Base-by-base conservation (phyloP, 2,797 vertebrate genomes). In the Sebastes alutus region DNA sequence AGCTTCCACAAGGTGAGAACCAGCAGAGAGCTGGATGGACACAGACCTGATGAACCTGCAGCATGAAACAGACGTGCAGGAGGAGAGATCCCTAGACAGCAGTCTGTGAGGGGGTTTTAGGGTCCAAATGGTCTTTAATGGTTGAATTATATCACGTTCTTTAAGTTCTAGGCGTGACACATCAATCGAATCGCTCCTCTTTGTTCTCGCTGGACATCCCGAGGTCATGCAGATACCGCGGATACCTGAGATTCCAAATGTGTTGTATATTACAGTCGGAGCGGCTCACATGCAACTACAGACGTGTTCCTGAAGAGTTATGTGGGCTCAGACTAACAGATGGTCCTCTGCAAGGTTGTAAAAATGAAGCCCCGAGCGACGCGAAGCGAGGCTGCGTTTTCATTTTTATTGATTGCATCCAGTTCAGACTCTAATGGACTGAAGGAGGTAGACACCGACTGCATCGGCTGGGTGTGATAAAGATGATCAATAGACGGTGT, bases 1-100 rank as follows among this genome's bases (percentile, higher is more conserved):
- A 99, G 98, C 92, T 99, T 99, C 94, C 99, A 99, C 93, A 99
- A 99, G 98, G 99, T 99, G 97, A 97, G 70, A 42, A 20, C 11
- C 14, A 33, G 29, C 49, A 22, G 6, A 46, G 27, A 9, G 25
- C 7, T 23, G 35, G 38, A 35, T 56, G 10, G 6, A 64, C 14
- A 22, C 16, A n/a, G 30, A 69, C 16, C 9, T 20, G 59, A 69
- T 22, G 6, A 61, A 66, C 55, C 30, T 52, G 20, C 33, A 20
- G 30, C n/a, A 7, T 29, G 2, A 30, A 42, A 6, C 58, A n/a
- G 20, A 10, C 0, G 13, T 5, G 38, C 27, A 35, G 33, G 33
- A 59, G 54, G 29, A 18, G 20, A 35, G 29, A 13, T 13, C 3
- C 35, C 30, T 6, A 5, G 38, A 42, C 38, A 25, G 55, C 18